These are phyloP conservation scores for Ursus arctos DNA, from an alignment of 2,113 vertebrate genomes.

Conservation along the genomic window DNA sequence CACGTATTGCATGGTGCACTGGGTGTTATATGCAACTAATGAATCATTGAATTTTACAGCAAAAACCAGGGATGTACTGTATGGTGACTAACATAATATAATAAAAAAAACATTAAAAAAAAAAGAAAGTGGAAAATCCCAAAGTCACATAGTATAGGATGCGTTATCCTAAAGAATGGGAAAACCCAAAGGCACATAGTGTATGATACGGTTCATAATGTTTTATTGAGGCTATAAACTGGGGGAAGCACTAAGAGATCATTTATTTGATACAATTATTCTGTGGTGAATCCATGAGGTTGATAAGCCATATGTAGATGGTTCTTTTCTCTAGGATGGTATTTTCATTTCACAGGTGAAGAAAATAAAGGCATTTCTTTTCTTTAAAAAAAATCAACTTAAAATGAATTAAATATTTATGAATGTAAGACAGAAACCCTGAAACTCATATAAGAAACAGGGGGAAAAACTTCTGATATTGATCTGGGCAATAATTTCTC, in stretches of 20 bases:
- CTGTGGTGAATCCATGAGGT: not conserved
- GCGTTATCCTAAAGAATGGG: not conserved
- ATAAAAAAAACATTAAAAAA: not conserved
- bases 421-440: not conserved
- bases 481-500: not conserved
- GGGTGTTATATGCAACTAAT: too few relatives aligned
- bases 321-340: not conserved
- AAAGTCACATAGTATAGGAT: not conserved
- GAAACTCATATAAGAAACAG: not conserved
- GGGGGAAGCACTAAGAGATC: not conserved
- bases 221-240: not conserved
- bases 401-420: not conserved
- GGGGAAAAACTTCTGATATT: not conserved
- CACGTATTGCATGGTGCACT: too few relatives aligned
- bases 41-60: too few relatives aligned
- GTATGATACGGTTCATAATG: not conserved
- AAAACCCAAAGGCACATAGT: not conserved
- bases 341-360: conserved; percentile 39
- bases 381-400: not conserved
- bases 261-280: not conserved
- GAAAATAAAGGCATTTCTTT: not conserved
- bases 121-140: too few relatives aligned
- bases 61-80: too few relatives aligned
- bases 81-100: too few relatives aligned
- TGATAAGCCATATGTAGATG: not conserved